Evolutionary conservation across 1,140 invertebrate species (phyloP).

Genomic region (Polyergus mexicanus): DNA sequence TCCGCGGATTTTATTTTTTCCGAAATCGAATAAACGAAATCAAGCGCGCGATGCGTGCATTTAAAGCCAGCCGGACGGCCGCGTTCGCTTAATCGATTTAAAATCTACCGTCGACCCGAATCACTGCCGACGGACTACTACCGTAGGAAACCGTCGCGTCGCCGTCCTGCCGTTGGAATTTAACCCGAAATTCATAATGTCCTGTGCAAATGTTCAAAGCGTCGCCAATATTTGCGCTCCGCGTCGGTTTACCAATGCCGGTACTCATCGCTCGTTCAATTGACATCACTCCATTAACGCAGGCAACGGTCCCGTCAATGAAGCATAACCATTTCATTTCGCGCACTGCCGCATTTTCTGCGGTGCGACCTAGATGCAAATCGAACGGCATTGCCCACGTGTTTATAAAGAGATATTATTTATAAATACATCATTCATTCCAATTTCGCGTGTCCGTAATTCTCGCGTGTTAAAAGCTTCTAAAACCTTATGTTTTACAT

Average conservation of each 20-base stretch:
- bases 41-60: constrained; percentile 16
- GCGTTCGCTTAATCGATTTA: constrained; percentile 61
- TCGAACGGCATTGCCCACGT: neutral
- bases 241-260: constrained; percentile 14
- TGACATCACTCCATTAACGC: constrained; percentile 52
- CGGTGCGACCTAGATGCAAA: constrained; percentile 10
- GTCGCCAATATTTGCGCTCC: constrained; percentile 38
- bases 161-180: constrained; percentile 2
- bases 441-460: constrained; percentile 31
- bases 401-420: constrained; percentile 32
- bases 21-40: constrained; percentile 38
- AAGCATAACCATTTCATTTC: constrained; percentile 66
- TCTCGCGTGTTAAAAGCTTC: constrained; percentile 8
- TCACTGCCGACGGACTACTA: neutral
- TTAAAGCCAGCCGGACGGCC: constrained; percentile 24
- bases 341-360: constrained; percentile 38
- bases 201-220: constrained; percentile 37
- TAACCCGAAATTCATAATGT: constrained; percentile 49
- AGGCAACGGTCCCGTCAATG: constrained; percentile 44
- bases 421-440: constrained; percentile 28
- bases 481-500: constrained; percentile 10
- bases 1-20: constrained; percentile 27
- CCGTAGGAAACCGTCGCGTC: neutral
- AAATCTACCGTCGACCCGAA: constrained; percentile 65
- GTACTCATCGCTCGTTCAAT: constrained; percentile 52